Base-by-base conservation (phyloP, 2,113 vertebrate species). In the Hoplias malabaricus region DNA sequence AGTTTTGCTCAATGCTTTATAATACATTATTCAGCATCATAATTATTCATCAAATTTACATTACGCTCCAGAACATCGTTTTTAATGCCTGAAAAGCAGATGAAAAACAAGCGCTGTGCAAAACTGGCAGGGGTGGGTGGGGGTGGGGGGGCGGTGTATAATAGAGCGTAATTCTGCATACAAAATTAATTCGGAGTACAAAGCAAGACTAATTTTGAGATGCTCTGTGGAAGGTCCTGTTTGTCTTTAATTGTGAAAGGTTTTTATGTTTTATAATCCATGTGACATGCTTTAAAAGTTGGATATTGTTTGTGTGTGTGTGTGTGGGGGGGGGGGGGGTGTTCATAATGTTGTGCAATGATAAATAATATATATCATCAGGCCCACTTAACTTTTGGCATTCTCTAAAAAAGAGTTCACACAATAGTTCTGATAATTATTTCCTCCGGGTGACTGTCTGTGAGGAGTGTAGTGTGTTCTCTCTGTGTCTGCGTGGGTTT, bases 181-280 rank as follows among this genome's bases (percentile, higher is more conserved):
- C 46, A 54, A 71, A 50, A 71, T 78, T 54, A 31, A 78, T 65
- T n/a, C 63, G 21, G 48, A 59, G 23, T 12, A 66, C 23, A 38
- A 73, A 27, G 19, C 23, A 31, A 56, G 53, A 76, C 46, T 40
- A 34, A 56, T 68, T 76, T 34, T n/a, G 27, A 23, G 36, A 42
- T 29, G 63, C 38, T 38, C 38, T 25, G 21, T 62, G 31, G n/a
- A 23, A 78, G 54, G 69, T 42, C 19, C 36, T 57, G 25, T 54
- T 53, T 53, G 73, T 65, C 42, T 53, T 53, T 66, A 12, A 16
- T 29, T 54, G 27, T 16, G 10, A 43, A 16, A 14, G 31, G 23
- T 38, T 29, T 54, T 34, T 69, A 9, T 69, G 21, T 29, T 31
- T 59, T 4, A 48, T 48, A 19, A 48, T n/a, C n/a, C 2, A 19